Percentiles rank a stretch among this genome's conserved stretches.
Evolutionary conservation across 2,888 invertebrate species (phyloP).

Genomic region (Caradrina kadenii): DNA sequence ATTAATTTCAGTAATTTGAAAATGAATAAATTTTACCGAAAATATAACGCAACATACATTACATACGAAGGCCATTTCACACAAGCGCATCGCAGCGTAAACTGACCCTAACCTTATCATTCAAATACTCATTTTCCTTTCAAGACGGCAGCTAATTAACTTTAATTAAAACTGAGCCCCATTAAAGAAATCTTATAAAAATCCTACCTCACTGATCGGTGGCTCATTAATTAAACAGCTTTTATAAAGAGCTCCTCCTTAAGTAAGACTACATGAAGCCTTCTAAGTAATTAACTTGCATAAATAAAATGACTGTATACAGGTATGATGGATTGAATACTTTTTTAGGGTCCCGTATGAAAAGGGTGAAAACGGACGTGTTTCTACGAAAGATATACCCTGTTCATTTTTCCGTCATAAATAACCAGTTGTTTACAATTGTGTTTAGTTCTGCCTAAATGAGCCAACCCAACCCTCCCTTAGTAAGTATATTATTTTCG

Average conservation of each 20-base stretch:
- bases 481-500: no score
- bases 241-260: slow-evolving; percentile 22
- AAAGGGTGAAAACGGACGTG: not conserved
- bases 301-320: slow-evolving; percentile 6
- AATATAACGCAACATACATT: no score
- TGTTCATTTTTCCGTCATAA: not conserved
- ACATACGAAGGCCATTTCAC: no score
- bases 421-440: not conserved
- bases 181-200: slow-evolving; percentile 14
- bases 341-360: not conserved
- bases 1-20: no score
- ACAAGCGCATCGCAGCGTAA: not conserved
- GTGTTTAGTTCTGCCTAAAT: no score
- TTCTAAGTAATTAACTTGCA: slow-evolving; percentile 31
- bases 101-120: not conserved
- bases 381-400: not conserved
- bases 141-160: not conserved
- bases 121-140: not conserved
- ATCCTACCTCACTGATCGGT: slow-evolving; percentile 8
- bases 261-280: slow-evolving; percentile 12
- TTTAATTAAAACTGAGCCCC: not conserved
- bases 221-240: slow-evolving; percentile 30
- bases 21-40: no score
- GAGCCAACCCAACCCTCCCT: no score
- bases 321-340: not conserved